Base-by-base conservation (phyloP, 2,888 invertebrate genomes). In the Esperia sulphurella region DNA sequence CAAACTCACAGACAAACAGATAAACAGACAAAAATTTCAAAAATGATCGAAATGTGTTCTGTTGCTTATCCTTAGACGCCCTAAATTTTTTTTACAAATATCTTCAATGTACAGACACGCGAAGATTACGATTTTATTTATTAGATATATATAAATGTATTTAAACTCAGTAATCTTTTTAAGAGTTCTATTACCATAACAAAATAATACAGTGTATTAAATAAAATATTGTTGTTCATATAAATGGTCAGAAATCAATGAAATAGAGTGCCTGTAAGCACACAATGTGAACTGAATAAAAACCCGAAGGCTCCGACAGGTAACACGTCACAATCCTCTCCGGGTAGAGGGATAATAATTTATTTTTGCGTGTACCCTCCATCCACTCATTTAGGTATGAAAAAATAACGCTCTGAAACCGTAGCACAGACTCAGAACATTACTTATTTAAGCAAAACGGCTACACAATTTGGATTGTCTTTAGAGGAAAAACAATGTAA, bases 301-400 rank as follows among this genome's bases (percentile, higher is more conserved):
- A 12, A 10, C 14, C 39, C 39, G 28, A 14, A 37, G 37, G 38
- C 43, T 13, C 10, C 28, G 40, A 31, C 45, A 46, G 41, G 46
- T 46, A 44, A 14, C 39, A 7, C 8, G 39, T 13, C 13, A 39
- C 39, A 39, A 14, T 14, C 14, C 39, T 39, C 39, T 12, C 45
- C 48, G 65, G 61, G 65, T 65, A 59, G 57, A 51, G 52, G 63
- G 65, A 69, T 71, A 68, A 70, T 71, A 71, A 74, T 76, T 75
- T 67, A 61, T 63, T 61, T 63, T 64, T 66, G 29, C 14, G 46
- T 46, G 45, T 61, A 61, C 62, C 58, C 65, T 56, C 59, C 45
- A 60, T 52, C 62, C 61, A 58, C 64, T 72, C 72, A 70, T 70
- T 74, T 70, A 70, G 68, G 70, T 70, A 70, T 69, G 65, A 71